phyloP scores from a whole-genome alignment of 2,888 invertebrate genomes.

The Andrena marginata region DNA sequence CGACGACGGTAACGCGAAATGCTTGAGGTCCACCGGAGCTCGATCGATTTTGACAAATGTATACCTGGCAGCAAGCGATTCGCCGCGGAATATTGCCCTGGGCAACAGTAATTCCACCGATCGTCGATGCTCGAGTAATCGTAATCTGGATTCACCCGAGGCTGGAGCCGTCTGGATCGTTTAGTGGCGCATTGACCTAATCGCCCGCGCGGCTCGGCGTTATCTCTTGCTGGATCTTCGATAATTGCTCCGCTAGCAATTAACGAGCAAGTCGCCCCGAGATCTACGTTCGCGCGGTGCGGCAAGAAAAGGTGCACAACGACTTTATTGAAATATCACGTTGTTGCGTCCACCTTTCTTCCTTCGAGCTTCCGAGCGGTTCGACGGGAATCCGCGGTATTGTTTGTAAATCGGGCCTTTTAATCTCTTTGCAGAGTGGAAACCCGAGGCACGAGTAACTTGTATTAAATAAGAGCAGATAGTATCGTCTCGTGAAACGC shows the following conservation, averaged over 20 bases:
- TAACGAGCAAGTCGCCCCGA: conserved; percentile 37
- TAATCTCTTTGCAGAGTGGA: conserved; percentile 28
- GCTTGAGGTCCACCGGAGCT: not conserved
- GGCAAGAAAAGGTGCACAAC: not conserved
- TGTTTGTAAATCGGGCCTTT: conserved; percentile 49
- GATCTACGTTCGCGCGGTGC: not conserved
- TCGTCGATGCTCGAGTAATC: conserved; percentile 51
- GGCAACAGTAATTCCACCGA: conserved; percentile 44
- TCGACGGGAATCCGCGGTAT: conserved; percentile 37
- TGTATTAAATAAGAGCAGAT: conserved; percentile 45
- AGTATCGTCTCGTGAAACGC: conserved; percentile 26
- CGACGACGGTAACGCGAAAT: too few species aligned
- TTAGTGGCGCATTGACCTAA: conserved; percentile 60
- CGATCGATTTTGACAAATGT: conserved; percentile 1
- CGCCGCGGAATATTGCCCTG: not conserved
- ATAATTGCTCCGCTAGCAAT: conserved; percentile 64
- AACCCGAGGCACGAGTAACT: conserved; percentile 6
- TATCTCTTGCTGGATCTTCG: conserved; percentile 53
- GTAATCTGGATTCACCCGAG: conserved; percentile 51
- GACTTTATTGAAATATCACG: conserved; percentile 33
- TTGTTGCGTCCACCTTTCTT: not conserved
- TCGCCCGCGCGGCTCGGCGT: conserved; percentile 47
- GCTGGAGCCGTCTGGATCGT: conserved; percentile 32
- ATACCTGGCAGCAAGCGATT: not conserved
- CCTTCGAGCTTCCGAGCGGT: conserved; percentile 11